A percentile compares a stretch with the other conserved stretches of the same genome.
These are phyloP conservation scores for Arvicanthis niloticus DNA, from an alignment of 2,113 vertebrate species.

Conservation along the genomic window DNA sequence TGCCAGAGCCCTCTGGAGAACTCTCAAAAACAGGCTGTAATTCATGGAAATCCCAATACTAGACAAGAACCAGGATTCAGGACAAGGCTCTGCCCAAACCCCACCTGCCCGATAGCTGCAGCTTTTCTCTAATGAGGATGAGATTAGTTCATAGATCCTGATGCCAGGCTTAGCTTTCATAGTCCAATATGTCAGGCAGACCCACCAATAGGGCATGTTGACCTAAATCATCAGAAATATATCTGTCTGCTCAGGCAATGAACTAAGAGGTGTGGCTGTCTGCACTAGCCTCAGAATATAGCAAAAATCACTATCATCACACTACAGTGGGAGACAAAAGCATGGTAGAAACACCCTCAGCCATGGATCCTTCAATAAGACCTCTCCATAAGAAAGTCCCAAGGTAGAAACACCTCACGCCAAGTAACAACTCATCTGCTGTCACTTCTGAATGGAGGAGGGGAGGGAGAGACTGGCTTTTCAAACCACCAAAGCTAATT, in stretches of 20 bases:
- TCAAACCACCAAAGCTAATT: not conserved
- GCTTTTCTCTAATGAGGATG: not conserved
- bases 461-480: not conserved
- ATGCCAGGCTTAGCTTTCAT: not conserved
- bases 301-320: not conserved
- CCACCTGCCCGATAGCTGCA: not conserved
- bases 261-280: not conserved
- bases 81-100: not conserved
- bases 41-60: not conserved
- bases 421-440: fast-evolving
- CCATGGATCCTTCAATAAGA: not conserved
- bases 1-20: not conserved
- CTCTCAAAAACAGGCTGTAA: not conserved
- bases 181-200: not conserved
- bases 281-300: not conserved
- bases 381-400: not conserved
- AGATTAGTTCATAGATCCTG: not conserved
- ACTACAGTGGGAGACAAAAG: not conserved
- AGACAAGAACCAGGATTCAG: not conserved
- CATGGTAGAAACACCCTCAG: not conserved
- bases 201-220: not conserved
- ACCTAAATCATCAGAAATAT: not conserved
- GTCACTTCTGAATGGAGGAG: not conserved
- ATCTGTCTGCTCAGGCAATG: not conserved
- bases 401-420: not conserved